Evolutionary conservation across 1,140 invertebrate genomes (phyloP), one percentile per base, ranked within the genome.

Genomic region (Zaprionus kolodkinae): DNA sequence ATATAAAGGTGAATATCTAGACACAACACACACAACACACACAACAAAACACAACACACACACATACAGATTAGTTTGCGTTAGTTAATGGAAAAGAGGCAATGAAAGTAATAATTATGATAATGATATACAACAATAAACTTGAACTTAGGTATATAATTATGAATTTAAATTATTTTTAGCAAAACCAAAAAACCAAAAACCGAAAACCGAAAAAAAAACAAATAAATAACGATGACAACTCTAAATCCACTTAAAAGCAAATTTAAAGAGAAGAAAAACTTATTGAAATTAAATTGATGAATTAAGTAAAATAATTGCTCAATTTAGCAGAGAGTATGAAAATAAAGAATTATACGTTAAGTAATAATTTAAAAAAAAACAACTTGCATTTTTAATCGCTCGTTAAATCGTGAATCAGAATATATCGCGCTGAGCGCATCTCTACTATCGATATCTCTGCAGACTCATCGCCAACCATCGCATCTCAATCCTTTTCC

Each of bases 121-220:
- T 78, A 81, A 77, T 79, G 54, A 90, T 90, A 90, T 90, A 90
- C 73, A 90, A 90, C 82, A 90, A 89, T 81, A 88, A 88, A 88
- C 78, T 84, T 84, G 81, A 65, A 85, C 70, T 56, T 90, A 90
- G 79, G 78, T 90, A 90, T 80, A 86, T 90, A 81, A 86, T 82
- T 90, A 81, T 89, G 86, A 90, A 90, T 90, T 90, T 90, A 90
- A 90, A 82, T 86, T 80, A 90, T 82, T 90, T 90, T 90, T 90
- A 90, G 81, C 84, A 80, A 90, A 73, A 71, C 55, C 65, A 61
- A 82, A 68, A 66, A 61, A 54, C 59, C 54, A 56, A 62, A 64
- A 71, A 79, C 57, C 33, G 27, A 30, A 38, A 60, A n/a, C n/a
- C n/a, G n/a, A n/a, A 59, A 45, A 30, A 38, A 57, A 64, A 65